Evolutionary conservation across 92 coral and sea anemone species (phyloP).

Genomic region (Palythoa grandis): DNA sequence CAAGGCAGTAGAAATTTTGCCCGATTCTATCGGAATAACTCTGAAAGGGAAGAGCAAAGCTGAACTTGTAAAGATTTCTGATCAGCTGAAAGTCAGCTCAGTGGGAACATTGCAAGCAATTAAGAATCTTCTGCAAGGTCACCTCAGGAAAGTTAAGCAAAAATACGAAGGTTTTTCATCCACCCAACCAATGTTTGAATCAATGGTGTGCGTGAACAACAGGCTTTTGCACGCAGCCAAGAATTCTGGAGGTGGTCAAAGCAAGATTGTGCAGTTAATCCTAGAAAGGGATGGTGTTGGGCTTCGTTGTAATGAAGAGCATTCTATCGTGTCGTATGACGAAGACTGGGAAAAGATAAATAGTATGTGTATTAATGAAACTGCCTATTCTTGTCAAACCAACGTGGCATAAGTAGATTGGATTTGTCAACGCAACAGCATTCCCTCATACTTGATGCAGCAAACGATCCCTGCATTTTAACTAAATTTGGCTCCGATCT

Average conservation of each 20-base stretch:
- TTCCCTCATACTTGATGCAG: slow-evolving; percentile 37
- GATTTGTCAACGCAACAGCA: slow-evolving; percentile 43
- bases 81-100: slow-evolving; percentile 46
- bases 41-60: slow-evolving; percentile 42
- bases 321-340: slow-evolving; percentile 24
- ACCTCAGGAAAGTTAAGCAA: slow-evolving; percentile 52
- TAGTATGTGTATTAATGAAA: slow-evolving; percentile 57
- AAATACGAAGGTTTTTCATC: slow-evolving; percentile 38
- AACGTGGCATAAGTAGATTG: slow-evolving; percentile 43
- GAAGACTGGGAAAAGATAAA: slow-evolving; percentile 53
- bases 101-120: slow-evolving; percentile 56
- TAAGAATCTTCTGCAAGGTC: slow-evolving; percentile 56
- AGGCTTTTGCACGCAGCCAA: slow-evolving; percentile 58
- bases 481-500: slow-evolving; percentile 66
- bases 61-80: slow-evolving; percentile 24
- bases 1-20: slow-evolving; percentile 47
- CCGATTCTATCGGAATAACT: slow-evolving; percentile 43
- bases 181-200: slow-evolving; percentile 65
- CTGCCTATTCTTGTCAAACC: slow-evolving; percentile 43
- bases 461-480: slow-evolving; percentile 65
- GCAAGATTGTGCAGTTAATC: slow-evolving; percentile 35
- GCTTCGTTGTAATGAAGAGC: slow-evolving; percentile 30
- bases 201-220: slow-evolving; percentile 54
- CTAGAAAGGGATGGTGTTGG: slow-evolving; percentile 62
- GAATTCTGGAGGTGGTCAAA: slow-evolving; percentile 36